These are phyloP conservation scores for Gari tellinella DNA, from an alignment of 2,888 invertebrate genomes.

Conservation along the genomic window DNA sequence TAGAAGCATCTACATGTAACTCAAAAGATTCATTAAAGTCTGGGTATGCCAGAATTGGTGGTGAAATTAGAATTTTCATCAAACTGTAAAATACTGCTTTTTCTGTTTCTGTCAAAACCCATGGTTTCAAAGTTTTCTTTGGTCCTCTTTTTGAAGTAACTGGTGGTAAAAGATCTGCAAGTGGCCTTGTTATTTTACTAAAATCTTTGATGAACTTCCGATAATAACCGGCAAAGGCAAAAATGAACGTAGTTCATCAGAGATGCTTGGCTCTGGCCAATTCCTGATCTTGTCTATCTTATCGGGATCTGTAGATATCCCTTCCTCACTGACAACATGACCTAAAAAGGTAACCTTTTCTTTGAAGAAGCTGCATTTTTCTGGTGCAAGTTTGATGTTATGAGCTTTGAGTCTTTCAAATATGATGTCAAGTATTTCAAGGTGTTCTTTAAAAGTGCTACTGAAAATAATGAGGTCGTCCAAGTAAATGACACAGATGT, in stretches of 20 bases:
- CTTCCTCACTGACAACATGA: conserved; percentile 14
- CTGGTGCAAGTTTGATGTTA: conserved; percentile 1
- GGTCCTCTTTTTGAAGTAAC: neutral
- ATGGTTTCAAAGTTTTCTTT: neutral
- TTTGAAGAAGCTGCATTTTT: neutral
- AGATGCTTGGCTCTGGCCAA: conserved; percentile 5
- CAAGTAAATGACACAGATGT: conserved; percentile 18
- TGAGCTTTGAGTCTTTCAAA: conserved; percentile 11
- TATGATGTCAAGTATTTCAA: conserved; percentile 8
- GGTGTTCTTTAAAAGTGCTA: conserved; percentile 11
- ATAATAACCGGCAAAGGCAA: conserved; percentile 12
- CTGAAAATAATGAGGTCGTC: conserved; percentile 28
- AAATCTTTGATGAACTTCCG: conserved; percentile 11
- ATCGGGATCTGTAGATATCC: no score
- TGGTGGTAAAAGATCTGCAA: conserved; percentile 8
- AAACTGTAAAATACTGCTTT: conserved; percentile 12
- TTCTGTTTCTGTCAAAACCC: conserved; percentile 7
- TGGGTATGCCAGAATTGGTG: no score
- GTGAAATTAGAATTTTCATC: no score
- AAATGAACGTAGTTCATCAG: conserved; percentile 14
- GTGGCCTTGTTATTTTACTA: conserved; percentile 6
- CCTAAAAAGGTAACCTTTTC: neutral
- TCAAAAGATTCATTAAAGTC: conserved; percentile 27
- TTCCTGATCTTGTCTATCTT: conserved; percentile 13
- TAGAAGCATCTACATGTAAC: conserved; percentile 26